Percentiles rank a stretch among this genome's conserved stretches.
Evolutionary conservation across 2,113 vertebrate species (phyloP).

Genomic region (Vidua macroura): DNA sequence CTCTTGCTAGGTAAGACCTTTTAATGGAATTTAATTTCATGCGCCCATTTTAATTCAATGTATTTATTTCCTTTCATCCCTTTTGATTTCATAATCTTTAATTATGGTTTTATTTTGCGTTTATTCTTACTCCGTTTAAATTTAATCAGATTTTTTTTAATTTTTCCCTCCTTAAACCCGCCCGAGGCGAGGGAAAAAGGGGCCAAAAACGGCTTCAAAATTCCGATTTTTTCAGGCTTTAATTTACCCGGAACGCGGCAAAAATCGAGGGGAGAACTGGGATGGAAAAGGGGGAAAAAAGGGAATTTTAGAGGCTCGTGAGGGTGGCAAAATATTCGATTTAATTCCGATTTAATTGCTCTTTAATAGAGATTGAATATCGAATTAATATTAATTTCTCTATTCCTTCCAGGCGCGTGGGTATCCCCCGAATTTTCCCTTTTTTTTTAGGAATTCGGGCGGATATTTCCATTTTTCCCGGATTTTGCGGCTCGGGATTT

Average conservation of each 20-base stretch:
- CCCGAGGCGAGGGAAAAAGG: background rate
- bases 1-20: background rate
- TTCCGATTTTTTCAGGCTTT: background rate
- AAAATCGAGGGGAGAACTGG: background rate
- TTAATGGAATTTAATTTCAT: rapidly evolving
- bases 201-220: background rate
- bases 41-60: background rate
- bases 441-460: background rate
- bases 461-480: rapidly evolving
- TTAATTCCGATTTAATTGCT: background rate
- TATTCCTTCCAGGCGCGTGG: background rate
- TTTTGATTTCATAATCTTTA: background rate
- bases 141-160: background rate
- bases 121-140: background rate
- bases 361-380: no score
- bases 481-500: background rate
- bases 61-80: background rate
- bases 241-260: background rate
- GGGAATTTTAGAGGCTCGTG: background rate
- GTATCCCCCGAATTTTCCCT: background rate
- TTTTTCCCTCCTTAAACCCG: background rate
- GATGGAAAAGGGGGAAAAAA: background rate
- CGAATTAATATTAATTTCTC: background rate
- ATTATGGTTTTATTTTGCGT: background rate
- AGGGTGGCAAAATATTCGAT: background rate